Conservation (phyloP, 2,113 vertebrate species). For the Dolichallabes microphthalmus region DNA sequence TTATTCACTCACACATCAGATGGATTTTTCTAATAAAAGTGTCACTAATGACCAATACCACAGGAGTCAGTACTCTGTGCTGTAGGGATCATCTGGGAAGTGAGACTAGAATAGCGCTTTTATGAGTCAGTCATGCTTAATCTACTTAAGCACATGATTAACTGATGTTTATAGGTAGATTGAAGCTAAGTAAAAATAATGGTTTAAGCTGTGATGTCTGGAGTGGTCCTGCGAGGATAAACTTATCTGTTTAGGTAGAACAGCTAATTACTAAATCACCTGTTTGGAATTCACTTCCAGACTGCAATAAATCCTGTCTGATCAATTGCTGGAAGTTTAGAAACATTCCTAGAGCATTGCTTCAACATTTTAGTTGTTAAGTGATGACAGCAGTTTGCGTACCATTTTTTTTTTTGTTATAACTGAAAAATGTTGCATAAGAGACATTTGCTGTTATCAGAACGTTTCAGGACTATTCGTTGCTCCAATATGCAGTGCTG, state of each 20-base stretch:
- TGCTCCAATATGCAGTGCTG: not conserved
- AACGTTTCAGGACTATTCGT: not conserved
- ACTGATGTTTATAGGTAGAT: slow-evolving; percentile 34
- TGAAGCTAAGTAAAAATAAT: slow-evolving; percentile 10
- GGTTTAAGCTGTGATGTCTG: slow-evolving; percentile 4
- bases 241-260: not conserved
- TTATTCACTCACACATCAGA: not conserved
- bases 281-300: not conserved
- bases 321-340: not conserved
- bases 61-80: not conserved
- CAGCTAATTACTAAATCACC: slow-evolving; percentile 29
- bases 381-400: not conserved
- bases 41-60: not conserved
- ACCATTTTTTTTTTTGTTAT: not conserved
- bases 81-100: not conserved
- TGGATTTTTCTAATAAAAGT: not conserved
- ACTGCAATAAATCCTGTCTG: not conserved
- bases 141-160: slow-evolving; percentile 11
- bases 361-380: not conserved
- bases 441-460: not conserved
- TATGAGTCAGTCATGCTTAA: not conserved
- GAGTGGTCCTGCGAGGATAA: not conserved
- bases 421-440: not conserved
- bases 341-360: not conserved
- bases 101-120: not conserved